A percentile compares a stretch with the other conserved stretches of the same genome.
These are phyloP conservation scores for Apodemus agrarius DNA, from an alignment of 2,797 vertebrate genomes.

Conservation along the genomic window DNA sequence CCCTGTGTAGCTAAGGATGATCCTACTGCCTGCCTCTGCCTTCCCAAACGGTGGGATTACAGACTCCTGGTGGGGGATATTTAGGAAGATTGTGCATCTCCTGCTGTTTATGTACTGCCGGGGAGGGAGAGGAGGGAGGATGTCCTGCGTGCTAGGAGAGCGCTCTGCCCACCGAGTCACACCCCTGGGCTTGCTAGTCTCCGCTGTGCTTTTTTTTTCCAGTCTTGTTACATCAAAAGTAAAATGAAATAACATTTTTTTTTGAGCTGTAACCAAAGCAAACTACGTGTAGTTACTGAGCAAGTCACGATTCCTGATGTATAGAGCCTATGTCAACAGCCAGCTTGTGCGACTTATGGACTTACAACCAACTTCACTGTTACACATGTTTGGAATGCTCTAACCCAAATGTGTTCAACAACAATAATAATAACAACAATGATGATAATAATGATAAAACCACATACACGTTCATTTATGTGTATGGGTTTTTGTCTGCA, in stretches of 20 bases:
- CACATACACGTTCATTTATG: neutral
- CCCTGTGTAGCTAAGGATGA: neutral
- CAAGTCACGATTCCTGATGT: neutral
- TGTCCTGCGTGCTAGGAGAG: neutral
- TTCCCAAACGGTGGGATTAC: neutral
- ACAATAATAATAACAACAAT: neutral
- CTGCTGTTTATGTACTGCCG: no score
- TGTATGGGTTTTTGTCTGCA: neutral
- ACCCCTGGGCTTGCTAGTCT: neutral
- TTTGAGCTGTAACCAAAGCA: slow-evolving; percentile 60
- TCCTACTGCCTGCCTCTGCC: neutral
- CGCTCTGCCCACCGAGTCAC: neutral
- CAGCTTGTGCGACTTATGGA: accelerated
- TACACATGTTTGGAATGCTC: neutral
- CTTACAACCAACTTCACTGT: accelerated
- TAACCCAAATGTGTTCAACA: neutral
- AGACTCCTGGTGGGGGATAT: neutral
- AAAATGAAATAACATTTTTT: neutral
- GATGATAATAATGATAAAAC: neutral
- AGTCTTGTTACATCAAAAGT: neutral
- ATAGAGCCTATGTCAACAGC: accelerated
- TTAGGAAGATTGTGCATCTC: neutral
- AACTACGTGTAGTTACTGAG: neutral
- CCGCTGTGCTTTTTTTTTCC: neutral
- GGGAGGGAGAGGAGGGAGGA: neutral